Evolutionary conservation across 2,888 invertebrate species (phyloP).

Genomic region (Oscheius sp.): DNA sequence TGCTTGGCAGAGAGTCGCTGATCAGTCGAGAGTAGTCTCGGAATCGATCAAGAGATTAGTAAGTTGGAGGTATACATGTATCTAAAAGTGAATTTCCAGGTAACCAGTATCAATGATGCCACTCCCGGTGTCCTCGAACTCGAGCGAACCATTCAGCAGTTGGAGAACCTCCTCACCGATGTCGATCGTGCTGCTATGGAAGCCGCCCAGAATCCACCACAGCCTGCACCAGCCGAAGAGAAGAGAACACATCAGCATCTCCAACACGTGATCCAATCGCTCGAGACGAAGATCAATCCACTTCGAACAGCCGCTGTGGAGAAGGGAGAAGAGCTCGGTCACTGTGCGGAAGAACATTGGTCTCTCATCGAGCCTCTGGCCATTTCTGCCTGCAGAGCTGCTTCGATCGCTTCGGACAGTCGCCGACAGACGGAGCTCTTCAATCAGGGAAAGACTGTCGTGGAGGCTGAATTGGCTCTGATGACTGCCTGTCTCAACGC

Average conservation of each 20-base stretch:
- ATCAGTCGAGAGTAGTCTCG: conserved; percentile 86
- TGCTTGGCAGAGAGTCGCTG: conserved; percentile 92
- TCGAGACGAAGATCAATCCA: conserved; percentile 87
- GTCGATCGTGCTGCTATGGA: conserved; percentile 51
- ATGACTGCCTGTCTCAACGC: conserved; percentile 85
- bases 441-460: conserved; percentile 82
- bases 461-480: conserved; percentile 87
- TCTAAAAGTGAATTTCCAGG: conserved; percentile 72
- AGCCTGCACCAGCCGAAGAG: conserved; percentile 54
- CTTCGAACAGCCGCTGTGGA: conserved; percentile 84
- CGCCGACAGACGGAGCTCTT: conserved; percentile 83
- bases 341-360: conserved; percentile 79
- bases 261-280: conserved; percentile 84
- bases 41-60: conserved; percentile 90
- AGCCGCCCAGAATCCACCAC: conserved; percentile 40
- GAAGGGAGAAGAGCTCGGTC: conserved; percentile 89
- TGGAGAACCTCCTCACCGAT: conserved; percentile 79
- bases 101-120: conserved; percentile 87
- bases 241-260: conserved; percentile 81
- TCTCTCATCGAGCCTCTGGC: conserved; percentile 85
- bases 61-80: too few relatives aligned
- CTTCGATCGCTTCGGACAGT: conserved; percentile 51
- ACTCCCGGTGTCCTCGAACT: conserved; percentile 96
- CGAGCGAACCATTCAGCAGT: conserved; percentile 80
- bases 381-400: conserved; percentile 81